A percentile compares a stretch with the other conserved stretches of the same genome.
Conservation (phyloP, 2,888 invertebrate genomes). For the Ochropacha duplaris region DNA sequence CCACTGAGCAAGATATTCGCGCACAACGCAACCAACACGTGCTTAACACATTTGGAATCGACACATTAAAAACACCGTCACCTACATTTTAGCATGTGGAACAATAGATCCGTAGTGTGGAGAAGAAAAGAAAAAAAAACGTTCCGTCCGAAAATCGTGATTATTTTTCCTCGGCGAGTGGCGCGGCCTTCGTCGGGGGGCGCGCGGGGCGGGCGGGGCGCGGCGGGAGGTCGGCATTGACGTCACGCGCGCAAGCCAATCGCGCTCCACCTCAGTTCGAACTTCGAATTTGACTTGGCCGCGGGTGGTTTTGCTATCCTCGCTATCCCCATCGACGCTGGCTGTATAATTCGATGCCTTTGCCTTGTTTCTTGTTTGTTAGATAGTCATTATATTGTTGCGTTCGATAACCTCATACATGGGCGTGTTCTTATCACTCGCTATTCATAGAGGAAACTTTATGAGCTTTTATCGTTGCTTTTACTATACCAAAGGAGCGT, state of each 20-base stretch:
- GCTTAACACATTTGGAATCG: constrained; percentile 25
- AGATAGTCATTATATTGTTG: constrained; percentile 34
- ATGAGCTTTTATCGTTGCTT: background rate
- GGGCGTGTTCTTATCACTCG: background rate
- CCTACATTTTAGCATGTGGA: constrained; percentile 28
- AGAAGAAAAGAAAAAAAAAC: constrained; percentile 40
- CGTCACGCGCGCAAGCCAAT: constrained; percentile 75
- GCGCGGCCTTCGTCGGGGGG: constrained; percentile 66
- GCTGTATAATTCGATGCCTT: constrained; percentile 40
- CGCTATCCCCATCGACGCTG: constrained; percentile 56
- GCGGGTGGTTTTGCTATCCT: constrained; percentile 57
- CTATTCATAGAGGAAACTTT: background rate
- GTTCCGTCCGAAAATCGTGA: constrained; percentile 70
- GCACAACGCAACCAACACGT: constrained; percentile 29
- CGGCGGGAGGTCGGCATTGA: constrained; percentile 77
- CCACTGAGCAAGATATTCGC: background rate
- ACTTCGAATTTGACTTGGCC: constrained; percentile 54
- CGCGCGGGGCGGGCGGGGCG: constrained; percentile 38
- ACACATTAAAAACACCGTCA: constrained; percentile 28
- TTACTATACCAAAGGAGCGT: background rate
- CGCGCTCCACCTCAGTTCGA: constrained; percentile 54
- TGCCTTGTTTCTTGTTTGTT: constrained; percentile 42
- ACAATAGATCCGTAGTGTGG: constrained; percentile 37
- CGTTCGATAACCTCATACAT: constrained; percentile 13
- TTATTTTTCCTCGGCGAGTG: constrained; percentile 73